Evolutionary conservation across 1,140 invertebrate genomes (phyloP).

Genomic region (Aphis craccivora): DNA sequence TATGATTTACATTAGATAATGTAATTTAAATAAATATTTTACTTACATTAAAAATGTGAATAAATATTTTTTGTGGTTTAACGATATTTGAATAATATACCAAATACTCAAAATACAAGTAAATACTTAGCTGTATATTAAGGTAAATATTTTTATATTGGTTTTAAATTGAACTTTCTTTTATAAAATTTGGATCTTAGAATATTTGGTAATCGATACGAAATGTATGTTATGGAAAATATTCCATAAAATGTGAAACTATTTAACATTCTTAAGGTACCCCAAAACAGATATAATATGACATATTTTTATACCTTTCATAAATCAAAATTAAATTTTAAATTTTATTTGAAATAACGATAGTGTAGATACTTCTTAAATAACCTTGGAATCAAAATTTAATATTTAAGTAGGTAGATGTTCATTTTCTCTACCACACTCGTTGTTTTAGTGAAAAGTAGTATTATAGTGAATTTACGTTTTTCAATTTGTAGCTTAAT

Average conservation of each 20-base stretch:
- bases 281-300: background rate
- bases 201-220: background rate
- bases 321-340: background rate
- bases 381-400: background rate
- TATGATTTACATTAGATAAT: background rate
- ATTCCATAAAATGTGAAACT: background rate
- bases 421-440: background rate
- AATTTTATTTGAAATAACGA: background rate
- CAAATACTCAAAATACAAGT: background rate
- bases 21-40: background rate
- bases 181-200: background rate
- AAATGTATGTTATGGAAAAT: background rate
- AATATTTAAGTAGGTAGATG: background rate
- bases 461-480: background rate
- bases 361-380: background rate
- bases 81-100: background rate
- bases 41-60: background rate
- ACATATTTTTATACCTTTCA: background rate
- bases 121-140: background rate
- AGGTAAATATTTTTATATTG: background rate
- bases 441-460: background rate
- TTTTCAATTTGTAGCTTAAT: background rate
- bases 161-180: background rate
- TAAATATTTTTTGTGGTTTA: background rate
- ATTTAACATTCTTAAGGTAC: background rate